A percentile compares a stretch with the other conserved stretches of the same genome.
Conservation (phyloP, 2,888 invertebrate species). For the Empis stercorea region DNA sequence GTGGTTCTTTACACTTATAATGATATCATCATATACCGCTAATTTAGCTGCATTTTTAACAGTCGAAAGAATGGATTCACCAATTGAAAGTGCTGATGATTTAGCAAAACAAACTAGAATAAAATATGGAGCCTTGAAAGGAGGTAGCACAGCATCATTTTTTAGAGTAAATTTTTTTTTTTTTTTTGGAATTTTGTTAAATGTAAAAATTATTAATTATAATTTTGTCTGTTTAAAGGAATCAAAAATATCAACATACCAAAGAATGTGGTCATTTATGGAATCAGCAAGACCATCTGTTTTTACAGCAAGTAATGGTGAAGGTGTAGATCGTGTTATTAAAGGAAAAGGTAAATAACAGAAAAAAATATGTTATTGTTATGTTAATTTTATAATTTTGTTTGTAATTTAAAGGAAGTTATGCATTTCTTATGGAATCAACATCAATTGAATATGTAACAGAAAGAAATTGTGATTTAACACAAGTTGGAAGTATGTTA, state of each 20-base stretch:
- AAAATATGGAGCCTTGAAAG: constrained; percentile 86
- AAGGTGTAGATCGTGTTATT: constrained; percentile 81
- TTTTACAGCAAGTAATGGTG: constrained; percentile 71
- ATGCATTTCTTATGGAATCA: constrained; percentile 96
- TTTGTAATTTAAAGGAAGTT: constrained; percentile 39
- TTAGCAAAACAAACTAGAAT: constrained; percentile 93
- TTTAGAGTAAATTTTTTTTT: constrained; percentile 55
- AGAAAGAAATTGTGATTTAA: constrained; percentile 78
- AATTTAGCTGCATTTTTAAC: constrained; percentile 91
- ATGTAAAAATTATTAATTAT: no score
- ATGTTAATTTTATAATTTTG: no score
- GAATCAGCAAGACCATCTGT: constrained; percentile 75
- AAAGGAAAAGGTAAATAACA: constrained; percentile 51
- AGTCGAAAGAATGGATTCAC: constrained; percentile 84
- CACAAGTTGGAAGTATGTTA: constrained; percentile 81
- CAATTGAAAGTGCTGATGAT: constrained; percentile 92
- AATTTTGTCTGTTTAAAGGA: constrained; percentile 44
- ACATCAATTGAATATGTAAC: constrained; percentile 91
- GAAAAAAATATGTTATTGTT: not conserved
- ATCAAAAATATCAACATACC: constrained; percentile 86
- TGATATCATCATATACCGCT: constrained; percentile 94
- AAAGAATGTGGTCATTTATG: constrained; percentile 95
- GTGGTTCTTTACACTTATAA: constrained; percentile 93
- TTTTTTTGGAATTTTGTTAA: no score
- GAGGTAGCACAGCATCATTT: constrained; percentile 89